phyloP scores from a whole-genome alignment of 2,113 vertebrate genomes.

The Sarotherodon lohbergeri region DNA sequence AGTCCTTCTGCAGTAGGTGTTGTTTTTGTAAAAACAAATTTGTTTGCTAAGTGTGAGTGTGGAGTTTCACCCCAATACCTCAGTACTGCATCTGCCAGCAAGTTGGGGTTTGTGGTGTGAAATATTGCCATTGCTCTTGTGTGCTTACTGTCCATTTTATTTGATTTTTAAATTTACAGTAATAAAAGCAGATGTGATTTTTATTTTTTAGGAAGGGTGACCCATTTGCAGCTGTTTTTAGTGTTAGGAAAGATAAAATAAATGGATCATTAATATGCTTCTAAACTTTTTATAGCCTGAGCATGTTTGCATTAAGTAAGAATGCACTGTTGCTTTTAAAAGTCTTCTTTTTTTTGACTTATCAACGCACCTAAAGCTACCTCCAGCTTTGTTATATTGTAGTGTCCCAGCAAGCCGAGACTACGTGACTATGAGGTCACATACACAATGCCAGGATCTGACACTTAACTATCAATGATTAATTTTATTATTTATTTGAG shows the following conservation, averaged over 20 bases:
- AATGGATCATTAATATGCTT: not conserved
- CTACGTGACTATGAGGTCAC: not conserved
- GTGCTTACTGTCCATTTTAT: not conserved
- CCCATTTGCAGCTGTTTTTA: not conserved
- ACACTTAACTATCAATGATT: not conserved
- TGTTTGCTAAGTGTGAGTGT: not conserved
- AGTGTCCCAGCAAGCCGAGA: not conserved
- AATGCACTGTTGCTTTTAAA: not conserved
- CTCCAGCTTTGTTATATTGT: not conserved
- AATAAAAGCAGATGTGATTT: rapidly evolving
- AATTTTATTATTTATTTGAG: not conserved
- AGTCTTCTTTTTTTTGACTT: rapidly evolving
- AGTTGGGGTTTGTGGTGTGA: not conserved
- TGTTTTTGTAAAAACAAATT: slow-evolving; percentile 32
- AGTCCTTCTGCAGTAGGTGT: slow-evolving; percentile 45
- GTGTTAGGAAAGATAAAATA: not conserved
- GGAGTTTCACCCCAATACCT: not conserved
- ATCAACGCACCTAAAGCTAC: not conserved
- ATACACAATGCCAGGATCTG: not conserved
- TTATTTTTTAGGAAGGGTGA: not conserved
- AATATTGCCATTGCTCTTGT: not conserved
- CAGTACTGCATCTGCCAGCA: not conserved
- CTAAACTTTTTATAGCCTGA: not conserved
- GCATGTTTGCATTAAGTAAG: not conserved
- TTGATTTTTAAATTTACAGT: not conserved